These are phyloP conservation scores for Lepidurus apus DNA, from an alignment of 1,140 invertebrate species.

Conservation along the genomic window DNA sequence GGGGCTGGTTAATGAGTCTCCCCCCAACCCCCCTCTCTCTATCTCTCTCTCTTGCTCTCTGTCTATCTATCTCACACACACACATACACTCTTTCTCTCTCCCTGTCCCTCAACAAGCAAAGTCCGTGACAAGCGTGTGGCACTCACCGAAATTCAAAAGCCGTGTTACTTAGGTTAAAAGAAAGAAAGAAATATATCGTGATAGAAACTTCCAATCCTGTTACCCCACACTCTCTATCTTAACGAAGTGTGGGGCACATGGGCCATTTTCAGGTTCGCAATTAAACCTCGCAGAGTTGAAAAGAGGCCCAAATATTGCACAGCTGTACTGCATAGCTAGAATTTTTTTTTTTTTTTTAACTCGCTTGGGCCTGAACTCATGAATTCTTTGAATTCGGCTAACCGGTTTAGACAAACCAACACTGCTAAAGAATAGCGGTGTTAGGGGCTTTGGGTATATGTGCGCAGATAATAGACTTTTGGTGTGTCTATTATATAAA, in stretches of 20 bases:
- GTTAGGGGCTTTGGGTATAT: conserved; percentile 5
- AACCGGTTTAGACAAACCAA: conserved; percentile 19
- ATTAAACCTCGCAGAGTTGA: background rate
- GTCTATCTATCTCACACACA: conserved; percentile 27
- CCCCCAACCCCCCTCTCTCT: conserved; percentile 32
- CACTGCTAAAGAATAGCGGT: background rate
- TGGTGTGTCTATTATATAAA: background rate
- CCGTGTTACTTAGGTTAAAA: background rate
- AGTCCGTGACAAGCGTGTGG: conserved; percentile 2
- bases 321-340: background rate
- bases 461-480: conserved; percentile 1
- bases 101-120: background rate
- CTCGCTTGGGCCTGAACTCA: background rate
- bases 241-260: background rate
- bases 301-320: background rate
- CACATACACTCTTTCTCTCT: conserved; percentile 8
- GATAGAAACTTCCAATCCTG: background rate
- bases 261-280: background rate
- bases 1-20: conserved; percentile 20
- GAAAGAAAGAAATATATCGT: too few relatives aligned
- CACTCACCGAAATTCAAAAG: conserved; percentile 7
- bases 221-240: background rate
- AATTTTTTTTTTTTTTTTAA: background rate
- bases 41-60: conserved; percentile 32
- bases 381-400: conserved; percentile 10